These are phyloP conservation scores for Drosophila melanocephala DNA, from an alignment of 2,888 invertebrate genomes.

Conservation along the genomic window DNA sequence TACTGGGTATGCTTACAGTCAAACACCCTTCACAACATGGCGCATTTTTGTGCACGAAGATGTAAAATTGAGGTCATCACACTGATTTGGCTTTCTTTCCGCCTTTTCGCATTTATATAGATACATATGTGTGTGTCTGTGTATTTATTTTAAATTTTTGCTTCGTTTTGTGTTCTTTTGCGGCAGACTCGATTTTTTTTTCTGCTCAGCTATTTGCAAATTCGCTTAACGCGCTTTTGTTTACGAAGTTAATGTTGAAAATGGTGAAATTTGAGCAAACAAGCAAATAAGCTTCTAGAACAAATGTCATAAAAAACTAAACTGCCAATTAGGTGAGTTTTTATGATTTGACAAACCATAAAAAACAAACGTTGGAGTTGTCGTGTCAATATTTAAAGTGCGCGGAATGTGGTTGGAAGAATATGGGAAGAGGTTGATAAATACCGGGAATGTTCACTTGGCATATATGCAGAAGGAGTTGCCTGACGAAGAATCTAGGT, in stretches of 20 bases:
- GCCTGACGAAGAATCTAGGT: not conserved
- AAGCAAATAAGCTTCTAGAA: slow-evolving; percentile 44
- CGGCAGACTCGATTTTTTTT: slow-evolving; percentile 23
- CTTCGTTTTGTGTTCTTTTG: slow-evolving; percentile 34
- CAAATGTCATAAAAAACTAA: slow-evolving; percentile 51
- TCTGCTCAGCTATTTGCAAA: slow-evolving; percentile 61
- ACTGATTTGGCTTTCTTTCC: slow-evolving; percentile 66
- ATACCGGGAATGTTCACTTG: slow-evolving; percentile 12
- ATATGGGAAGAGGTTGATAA: slow-evolving; percentile 15
- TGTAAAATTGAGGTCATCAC: slow-evolving; percentile 62
- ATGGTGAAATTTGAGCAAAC: slow-evolving; percentile 61
- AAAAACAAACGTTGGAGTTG: slow-evolving; percentile 12
- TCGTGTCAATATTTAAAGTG: slow-evolving; percentile 35
- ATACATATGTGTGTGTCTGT: not conserved
- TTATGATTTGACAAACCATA: slow-evolving; percentile 44
- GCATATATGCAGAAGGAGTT: slow-evolving; percentile 31
- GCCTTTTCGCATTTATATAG: slow-evolving; percentile 7
- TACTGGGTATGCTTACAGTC: slow-evolving; percentile 17
- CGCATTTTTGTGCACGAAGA: slow-evolving; percentile 9
- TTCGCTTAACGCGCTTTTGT: slow-evolving; percentile 58
- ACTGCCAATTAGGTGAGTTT: slow-evolving; percentile 39
- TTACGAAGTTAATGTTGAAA: slow-evolving; percentile 35
- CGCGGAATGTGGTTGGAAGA: slow-evolving; percentile 23
- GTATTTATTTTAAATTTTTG: slow-evolving; percentile 24
- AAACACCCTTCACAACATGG: not conserved